These are phyloP conservation scores for Limanda limanda DNA, from an alignment of 2,113 vertebrate species.

Conservation along the genomic window DNA sequence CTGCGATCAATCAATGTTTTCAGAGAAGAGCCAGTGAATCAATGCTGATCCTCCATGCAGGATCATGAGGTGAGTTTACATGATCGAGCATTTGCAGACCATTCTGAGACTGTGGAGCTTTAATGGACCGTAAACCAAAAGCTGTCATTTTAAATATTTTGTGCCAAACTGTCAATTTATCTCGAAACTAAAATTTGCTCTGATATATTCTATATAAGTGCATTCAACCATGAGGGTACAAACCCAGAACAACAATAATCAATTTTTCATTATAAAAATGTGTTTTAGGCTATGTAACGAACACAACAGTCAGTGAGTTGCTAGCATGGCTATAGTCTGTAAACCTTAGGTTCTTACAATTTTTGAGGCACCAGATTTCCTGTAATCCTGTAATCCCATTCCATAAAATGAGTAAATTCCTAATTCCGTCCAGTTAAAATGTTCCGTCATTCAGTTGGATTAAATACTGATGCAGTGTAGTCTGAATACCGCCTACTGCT, in stretches of 20 bases:
- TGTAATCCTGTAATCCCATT: slow-evolving; percentile 52
- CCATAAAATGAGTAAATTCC: slow-evolving; percentile 31
- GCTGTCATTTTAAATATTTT: neutral
- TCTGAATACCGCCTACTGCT: slow-evolving; percentile 21
- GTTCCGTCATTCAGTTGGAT: slow-evolving; percentile 32
- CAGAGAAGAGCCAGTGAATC: no score
- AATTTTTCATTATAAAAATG: neutral
- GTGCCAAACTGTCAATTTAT: neutral
- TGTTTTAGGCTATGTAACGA: neutral
- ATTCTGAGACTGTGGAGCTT: no score
- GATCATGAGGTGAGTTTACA: no score
- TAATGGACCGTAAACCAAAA: no score
- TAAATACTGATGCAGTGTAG: slow-evolving; percentile 29
- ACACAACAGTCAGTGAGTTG: neutral
- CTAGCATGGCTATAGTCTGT: no score
- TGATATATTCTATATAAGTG: neutral
- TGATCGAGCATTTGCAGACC: no score
- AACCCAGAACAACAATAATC: no score
- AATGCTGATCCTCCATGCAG: no score
- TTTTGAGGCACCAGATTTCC: slow-evolving; percentile 16
- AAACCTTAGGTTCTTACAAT: neutral
- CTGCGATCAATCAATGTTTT: no score
- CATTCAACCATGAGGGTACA: no score
- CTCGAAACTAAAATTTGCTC: neutral
- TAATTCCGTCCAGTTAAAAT: slow-evolving; percentile 32